Evolutionary conservation across 2,797 vertebrate genomes (phyloP), one percentile per base, ranked within the genome.

Genomic region (Champsocephalus gunnari): DNA sequence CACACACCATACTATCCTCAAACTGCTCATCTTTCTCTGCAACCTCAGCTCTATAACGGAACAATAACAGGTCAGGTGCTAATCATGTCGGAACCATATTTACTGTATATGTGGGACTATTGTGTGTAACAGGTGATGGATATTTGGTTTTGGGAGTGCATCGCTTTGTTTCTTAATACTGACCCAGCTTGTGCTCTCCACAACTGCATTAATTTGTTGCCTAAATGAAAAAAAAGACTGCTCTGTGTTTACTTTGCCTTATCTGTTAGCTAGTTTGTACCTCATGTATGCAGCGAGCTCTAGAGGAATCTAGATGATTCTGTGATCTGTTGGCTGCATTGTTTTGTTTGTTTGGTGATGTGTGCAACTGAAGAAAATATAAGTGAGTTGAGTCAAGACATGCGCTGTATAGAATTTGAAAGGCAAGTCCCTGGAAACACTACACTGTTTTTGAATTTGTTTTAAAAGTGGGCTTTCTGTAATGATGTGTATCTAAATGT

Each of bases 191-290:
- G 80, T 63, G 79, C 74, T 84, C 60, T 75, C 73, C 62, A 61
- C 41, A 45, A 69, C 80, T 63, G 58, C 75, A 73, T 87, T 86
- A 3, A 70, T 87, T 80, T 87, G 74, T 79, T 86, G 83, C 82
- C 80, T 75, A 58, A 81, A 80, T 82, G 76, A 11, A 12, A 38
- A 69, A 80, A 75, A 79, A 79, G 79, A 84, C 74, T 73, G 87
- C 73, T 78, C 71, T 70, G 79, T 88, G 73, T 92, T 88, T 87
- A 89, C 82, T 84, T 87, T 83, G 83, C 88, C 88, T 90, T 85
- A 86, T 82, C 76, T 77, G 87, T 87, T 90, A 79, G 80, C 84
- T 91, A 82, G 86, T 87, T 84, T 79, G 87, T 91, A 89, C 84
- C 87, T 92, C 84, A 81, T 79, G 81, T 83, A 62, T 82, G 86